Conservation (phyloP, 64 coral and sea anemone species). For the Acropora tenuis region DNA sequence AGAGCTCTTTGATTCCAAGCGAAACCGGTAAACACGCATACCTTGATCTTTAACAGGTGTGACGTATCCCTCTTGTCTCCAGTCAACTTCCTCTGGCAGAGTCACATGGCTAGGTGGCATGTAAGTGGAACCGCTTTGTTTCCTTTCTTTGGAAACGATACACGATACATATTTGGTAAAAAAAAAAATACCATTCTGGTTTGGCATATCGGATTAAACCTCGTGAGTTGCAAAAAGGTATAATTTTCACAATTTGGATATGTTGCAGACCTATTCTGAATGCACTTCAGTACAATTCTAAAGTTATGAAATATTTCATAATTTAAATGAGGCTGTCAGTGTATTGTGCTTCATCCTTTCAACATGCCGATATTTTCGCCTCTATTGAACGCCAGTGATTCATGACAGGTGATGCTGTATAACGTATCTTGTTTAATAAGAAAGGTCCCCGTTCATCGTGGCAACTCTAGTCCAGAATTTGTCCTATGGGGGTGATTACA, state of each 20-base stretch:
- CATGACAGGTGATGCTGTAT: too few relatives aligned
- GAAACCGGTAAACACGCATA: neutral
- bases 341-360: too few relatives aligned
- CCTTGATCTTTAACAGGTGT: constrained; percentile 93
- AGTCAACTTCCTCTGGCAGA: constrained; percentile 81
- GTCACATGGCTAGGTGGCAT: constrained; percentile 55
- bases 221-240: neutral
- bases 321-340: too few relatives aligned
- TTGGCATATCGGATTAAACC: neutral
- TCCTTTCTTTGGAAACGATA: neutral
- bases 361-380: too few relatives aligned
- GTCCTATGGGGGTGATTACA: too few relatives aligned
- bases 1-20: too few relatives aligned
- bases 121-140: neutral
- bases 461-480: too few relatives aligned
- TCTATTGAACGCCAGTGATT: too few relatives aligned
- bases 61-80: constrained; percentile 90
- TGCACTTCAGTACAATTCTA: neutral
- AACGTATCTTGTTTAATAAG: too few relatives aligned
- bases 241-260: neutral
- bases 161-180: neutral
- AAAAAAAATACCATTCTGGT: neutral
- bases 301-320: neutral
- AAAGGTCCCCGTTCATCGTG: too few relatives aligned
- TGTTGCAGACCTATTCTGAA: neutral